Conservation (phyloP, 2,888 invertebrate genomes). For the Drosophila histrio region DNA sequence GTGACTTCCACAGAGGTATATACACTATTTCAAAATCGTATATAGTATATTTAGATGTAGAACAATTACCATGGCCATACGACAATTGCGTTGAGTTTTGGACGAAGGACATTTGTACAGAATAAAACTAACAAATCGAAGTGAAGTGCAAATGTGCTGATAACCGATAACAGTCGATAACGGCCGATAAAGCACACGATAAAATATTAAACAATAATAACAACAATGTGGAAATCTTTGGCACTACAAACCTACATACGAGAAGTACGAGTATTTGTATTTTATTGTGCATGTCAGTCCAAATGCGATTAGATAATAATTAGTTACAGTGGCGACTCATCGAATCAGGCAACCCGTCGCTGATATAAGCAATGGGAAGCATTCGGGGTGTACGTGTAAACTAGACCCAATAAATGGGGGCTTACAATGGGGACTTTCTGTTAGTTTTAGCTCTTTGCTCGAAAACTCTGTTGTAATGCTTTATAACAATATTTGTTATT, state of each 20-base stretch:
- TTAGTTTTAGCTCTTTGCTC: not conserved
- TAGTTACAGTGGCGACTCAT: conserved; percentile 36
- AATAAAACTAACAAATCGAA: not conserved
- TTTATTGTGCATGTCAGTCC: conserved; percentile 38
- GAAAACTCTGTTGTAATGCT: conserved; percentile 15
- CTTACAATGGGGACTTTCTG: not conserved
- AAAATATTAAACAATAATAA: conserved; percentile 53
- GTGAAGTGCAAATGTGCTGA: conserved; percentile 52
- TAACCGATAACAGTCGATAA: conserved; percentile 64
- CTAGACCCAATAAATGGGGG: not conserved
- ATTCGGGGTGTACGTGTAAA: conserved; percentile 32
- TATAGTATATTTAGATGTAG: not conserved
- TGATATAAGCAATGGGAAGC: conserved; percentile 11
- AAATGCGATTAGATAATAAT: conserved; percentile 59
- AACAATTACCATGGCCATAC: conserved; percentile 18
- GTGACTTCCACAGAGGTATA: not conserved
- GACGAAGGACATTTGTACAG: conserved; percentile 56
- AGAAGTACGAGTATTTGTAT: not conserved
- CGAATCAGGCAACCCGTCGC: conserved; percentile 24
- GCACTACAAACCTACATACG: conserved; percentile 16
- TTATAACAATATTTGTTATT: conserved; percentile 16
- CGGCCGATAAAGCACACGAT: conserved; percentile 43
- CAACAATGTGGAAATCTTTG: conserved; percentile 21
- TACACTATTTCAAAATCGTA: conserved; percentile 1
- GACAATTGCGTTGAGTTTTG: conserved; percentile 17